Evolutionary conservation across 2,797 vertebrate genomes (phyloP).

Genomic region (Morus bassanus): DNA sequence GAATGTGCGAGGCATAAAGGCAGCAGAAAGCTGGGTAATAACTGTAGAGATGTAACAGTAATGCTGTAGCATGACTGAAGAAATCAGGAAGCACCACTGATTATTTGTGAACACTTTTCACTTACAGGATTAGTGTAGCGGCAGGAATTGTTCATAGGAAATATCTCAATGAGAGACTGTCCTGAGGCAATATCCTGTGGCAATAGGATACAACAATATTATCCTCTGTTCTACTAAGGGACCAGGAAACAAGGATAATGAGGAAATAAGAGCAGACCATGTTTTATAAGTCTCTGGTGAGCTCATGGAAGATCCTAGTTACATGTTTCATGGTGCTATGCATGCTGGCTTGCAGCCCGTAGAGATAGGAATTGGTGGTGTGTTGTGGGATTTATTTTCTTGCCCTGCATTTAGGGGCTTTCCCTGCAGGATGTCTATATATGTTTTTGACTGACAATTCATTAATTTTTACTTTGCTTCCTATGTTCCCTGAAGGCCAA

Average conservation of each 20-base stretch:
- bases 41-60: not conserved
- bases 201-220: not conserved
- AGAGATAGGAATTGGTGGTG: not conserved
- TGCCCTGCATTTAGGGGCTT: not conserved
- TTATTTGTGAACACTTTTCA: not conserved
- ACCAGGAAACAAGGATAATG: not conserved
- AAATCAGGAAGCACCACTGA: not conserved
- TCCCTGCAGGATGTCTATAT: not conserved
- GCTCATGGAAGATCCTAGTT: not conserved
- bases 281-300: not conserved
- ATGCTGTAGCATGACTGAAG: not conserved
- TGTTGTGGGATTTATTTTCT: constrained; percentile 2
- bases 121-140: not conserved
- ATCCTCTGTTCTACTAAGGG: not conserved
- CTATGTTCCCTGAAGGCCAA: not conserved
- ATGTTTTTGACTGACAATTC: not conserved
- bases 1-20: not conserved
- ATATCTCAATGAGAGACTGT: not conserved
- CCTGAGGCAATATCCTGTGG: not conserved
- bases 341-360: not conserved
- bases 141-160: not conserved
- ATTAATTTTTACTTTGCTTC: constrained; percentile 28
- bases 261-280: not conserved
- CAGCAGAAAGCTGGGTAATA: not conserved
- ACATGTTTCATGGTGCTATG: not conserved